A percentile compares a stretch with the other conserved stretches of the same genome.
Conservation (phyloP, 2,113 vertebrate genomes). For the Festucalex cinctus region DNA sequence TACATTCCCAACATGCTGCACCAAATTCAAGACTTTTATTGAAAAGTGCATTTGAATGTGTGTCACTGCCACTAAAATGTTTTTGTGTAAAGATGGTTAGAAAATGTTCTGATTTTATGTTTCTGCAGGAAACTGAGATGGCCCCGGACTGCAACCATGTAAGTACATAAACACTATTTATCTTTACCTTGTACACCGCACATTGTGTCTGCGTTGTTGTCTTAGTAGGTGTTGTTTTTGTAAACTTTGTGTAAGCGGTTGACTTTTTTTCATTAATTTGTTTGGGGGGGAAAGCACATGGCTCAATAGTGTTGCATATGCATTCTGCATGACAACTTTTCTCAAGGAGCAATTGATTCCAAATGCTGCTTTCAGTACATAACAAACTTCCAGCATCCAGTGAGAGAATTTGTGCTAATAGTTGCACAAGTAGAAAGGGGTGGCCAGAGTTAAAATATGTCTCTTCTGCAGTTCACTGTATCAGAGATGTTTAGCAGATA, state of each 20-base stretch:
- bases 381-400: slow-evolving; percentile 8
- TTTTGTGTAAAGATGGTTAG: background rate
- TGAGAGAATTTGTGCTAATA: too few species aligned
- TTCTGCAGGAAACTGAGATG: slow-evolving; percentile 85
- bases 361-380: background rate
- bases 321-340: background rate
- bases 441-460: too few species aligned
- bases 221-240: background rate
- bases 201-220: background rate
- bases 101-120: slow-evolving; percentile 4
- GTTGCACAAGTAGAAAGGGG: too few species aligned
- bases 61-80: background rate
- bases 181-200: background rate
- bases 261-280: background rate
- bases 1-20: background rate
- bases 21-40: background rate
- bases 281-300: background rate
- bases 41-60: background rate
- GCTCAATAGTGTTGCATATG: background rate
- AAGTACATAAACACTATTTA: slow-evolving; percentile 69
- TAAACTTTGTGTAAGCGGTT: background rate
- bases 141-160: slow-evolving; percentile 95
- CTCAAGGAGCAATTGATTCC: background rate
- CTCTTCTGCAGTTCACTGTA: background rate
- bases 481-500: background rate